Base-by-base conservation (phyloP, 2,797 vertebrate species). In the Acanthurus lineatus region DNA sequence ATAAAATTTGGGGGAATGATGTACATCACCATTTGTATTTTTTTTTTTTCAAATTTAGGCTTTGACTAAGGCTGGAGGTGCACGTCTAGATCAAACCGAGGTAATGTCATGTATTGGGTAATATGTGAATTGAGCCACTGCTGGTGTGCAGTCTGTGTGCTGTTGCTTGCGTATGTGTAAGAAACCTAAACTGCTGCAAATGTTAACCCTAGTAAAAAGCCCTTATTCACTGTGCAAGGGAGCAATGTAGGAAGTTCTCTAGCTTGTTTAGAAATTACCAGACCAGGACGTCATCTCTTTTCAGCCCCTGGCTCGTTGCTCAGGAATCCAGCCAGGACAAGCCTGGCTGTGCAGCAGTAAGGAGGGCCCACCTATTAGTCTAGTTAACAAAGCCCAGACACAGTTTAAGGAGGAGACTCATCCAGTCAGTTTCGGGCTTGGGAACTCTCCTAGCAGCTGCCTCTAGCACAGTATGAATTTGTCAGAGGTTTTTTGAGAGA, bases 371-470 rank as follows among this genome's bases (percentile, higher is more conserved):
- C 60, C 44, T 69, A 58, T 81, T 54, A 69, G 65, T 73, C 63
- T 38, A 15, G 54, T 53, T 74, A 79, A 66, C 71, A 62, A 69
- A 80, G 73, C 51, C 59, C 79, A 76, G 49, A 82, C 61, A 57
- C 20, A 58, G 70, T 54, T 48, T 25, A 45, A 32, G 42, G 47
- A 32, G 14, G 51, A 73, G 52, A 32, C 42, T 32, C 42, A 40
- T 22, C 38, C 42, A 71, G 67, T 38, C 63, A 11, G 58, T 69
- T 60, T 48, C 22, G 54, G 58, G 54, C 42, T 64, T 79, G 67
- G 76, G 73, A 19, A 11, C 32, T 10, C 38, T 61, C 57, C 17
- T 49, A 32, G 42, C 54, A 63, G 51, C 68, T 52, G 44, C 48
- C 5, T 14, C n/a, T 19, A 44, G 20, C 14, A 45, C 44, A 42